Base-by-base conservation (phyloP, 2,113 vertebrate species). In the Turnix velox region DNA sequence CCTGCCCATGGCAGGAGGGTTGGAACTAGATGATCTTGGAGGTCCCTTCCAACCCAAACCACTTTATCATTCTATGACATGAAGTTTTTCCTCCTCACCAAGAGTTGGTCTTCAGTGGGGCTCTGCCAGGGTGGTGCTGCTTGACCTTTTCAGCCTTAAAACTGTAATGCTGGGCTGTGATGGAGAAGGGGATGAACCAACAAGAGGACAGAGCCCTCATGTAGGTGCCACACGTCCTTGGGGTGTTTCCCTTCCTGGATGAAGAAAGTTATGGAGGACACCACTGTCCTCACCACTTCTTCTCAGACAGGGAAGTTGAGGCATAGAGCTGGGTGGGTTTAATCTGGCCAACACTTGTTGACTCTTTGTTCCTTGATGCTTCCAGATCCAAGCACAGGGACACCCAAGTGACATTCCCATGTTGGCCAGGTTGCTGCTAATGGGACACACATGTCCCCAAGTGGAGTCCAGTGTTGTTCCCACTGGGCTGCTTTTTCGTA, bases 361-460 rank as follows among this genome's bases (percentile, higher is more conserved):
- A 28, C 23, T 68, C 12, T 46, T 37, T 39, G 31, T 3, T 59
- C 57, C 48, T 55, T 1, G 1, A 0, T 13, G 28, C n/a, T 72
- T 27, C 55, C 30, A 1, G 18, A 4, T 5, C 45, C 46, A 4
- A 17, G 3, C 2, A 28, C 18, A 31, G 18, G 33, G 51, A 7
- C 25, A 9, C 42, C 18, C 12, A 1, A 5, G 76, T 6, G 61
- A 11, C 42, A 14, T 63, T n/a, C 12, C 58, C 1, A 0, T 0
- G 3, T 24, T 28, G 55, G 15, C 33, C n/a, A 12, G 39, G 18
- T 43, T 2, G 5, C 51, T 0, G 3, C 30, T 18, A 4, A 22
- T 0, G 2, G 54, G 24, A 4, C 58, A 14, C 3, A 0, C 0
- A 0, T 6, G 1, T 43, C 40, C 20, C 46, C 31, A 13, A 57